phyloP scores from a whole-genome alignment of 1,140 invertebrate species.

The Conopomorpha cramerella region DNA sequence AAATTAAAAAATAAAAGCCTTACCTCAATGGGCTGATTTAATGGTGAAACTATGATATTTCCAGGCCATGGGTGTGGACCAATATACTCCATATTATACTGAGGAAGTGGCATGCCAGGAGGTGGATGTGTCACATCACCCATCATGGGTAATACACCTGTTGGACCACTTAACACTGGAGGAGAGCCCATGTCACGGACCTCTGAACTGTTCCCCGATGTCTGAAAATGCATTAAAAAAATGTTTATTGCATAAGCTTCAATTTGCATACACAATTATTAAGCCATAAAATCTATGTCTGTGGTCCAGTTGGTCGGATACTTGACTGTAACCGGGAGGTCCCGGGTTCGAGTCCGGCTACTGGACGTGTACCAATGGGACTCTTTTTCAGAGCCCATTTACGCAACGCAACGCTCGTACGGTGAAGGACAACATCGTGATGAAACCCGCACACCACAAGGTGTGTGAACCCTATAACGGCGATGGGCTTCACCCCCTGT shows the following conservation, averaged over 20 bases:
- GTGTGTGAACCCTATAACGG: too few species aligned
- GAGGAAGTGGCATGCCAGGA: constrained; percentile 38
- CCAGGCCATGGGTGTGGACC: constrained; percentile 44
- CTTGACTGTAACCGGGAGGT: too few species aligned
- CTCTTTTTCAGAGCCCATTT: too few species aligned
- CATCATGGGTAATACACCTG: constrained; percentile 31
- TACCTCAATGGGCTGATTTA: constrained; percentile 52
- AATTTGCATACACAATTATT: too few species aligned
- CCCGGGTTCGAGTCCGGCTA: too few species aligned
- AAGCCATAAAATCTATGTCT: too few species aligned
- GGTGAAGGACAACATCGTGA: too few species aligned
- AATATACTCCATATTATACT: constrained; percentile 48
- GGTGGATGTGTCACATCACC: constrained; percentile 40
- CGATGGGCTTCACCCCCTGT: too few species aligned
- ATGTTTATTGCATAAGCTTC: constrained; percentile 3
- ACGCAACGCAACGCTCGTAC: too few species aligned
- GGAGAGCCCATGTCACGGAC: constrained; percentile 30
- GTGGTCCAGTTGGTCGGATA: too few species aligned
- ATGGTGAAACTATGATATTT: constrained; percentile 39
- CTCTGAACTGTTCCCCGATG: constrained; percentile 33
- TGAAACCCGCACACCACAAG: too few species aligned
- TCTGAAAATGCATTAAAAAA: constrained; percentile 21
- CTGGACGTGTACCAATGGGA: too few species aligned
- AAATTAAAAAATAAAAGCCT: not conserved
- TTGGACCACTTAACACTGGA: constrained; percentile 27